Base-by-base conservation (phyloP, 2,113 vertebrate genomes). In the Bujurquina vittata region DNA sequence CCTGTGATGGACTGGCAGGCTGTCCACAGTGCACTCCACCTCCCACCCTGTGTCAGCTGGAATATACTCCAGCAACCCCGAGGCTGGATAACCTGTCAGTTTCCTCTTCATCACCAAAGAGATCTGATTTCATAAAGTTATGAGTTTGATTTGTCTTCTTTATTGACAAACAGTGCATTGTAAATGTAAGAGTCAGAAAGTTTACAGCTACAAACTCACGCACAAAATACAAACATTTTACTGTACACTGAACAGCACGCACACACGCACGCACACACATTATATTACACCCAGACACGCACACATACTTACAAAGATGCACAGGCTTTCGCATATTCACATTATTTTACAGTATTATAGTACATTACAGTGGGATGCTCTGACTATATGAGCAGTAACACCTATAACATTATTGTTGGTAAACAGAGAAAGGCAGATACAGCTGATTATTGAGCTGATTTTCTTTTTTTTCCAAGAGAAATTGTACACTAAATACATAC, bases 101-200 rank as follows among this genome's bases (percentile, higher is more conserved):
- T 31, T 52, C 65, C 23, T 52, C 43, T 52, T 52, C 26, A 52
- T 69, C 43, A 69, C 17, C 18, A n/a, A 37, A 79, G 1, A 65
- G 60, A 26, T 77, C 15, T 55, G 20, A 82, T 59, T 3, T 26
- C 40, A 40, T 1, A 22, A 80, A 20, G 22, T 7, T 52, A 81
- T 75, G 43, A 4, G 22, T 60, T 85, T 82, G 77, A 88, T 90
- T 91, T 81, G 87, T 90, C 86, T 73, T 91, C 88, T 96, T 96
- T 96, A 96, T 95, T 96, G 93, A 95, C 89, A 92, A 95, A 92
- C 85, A 86, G 94, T 94, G 94, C 91, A 90, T 96, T 94, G 84
- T 93, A 95, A 95, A 94, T 95, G 86, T 93, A 94, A 94, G 94
- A 93, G 89, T 95, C 93, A 90, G 93, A 95, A 96, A 95, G 92